Percentiles rank a stretch among this genome's conserved stretches.
Conservation (phyloP, 2,888 invertebrate species). For the Omphaloscelis lunosa region DNA sequence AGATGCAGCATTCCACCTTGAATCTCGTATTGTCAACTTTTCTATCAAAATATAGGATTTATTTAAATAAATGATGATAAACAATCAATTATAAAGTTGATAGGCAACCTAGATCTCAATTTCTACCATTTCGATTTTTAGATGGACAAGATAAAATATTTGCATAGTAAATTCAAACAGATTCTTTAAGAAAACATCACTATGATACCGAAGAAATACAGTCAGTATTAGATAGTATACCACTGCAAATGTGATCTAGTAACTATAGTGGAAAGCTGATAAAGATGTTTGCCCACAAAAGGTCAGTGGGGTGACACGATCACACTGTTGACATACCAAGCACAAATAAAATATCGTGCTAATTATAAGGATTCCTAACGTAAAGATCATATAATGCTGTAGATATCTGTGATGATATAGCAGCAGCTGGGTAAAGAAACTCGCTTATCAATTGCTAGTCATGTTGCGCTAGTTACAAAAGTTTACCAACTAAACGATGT, state of each 20-base stretch:
- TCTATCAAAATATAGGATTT: slow-evolving; percentile 38
- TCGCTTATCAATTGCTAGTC: slow-evolving; percentile 13
- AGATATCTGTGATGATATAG: slow-evolving; percentile 2
- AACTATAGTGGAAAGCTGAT: slow-evolving; percentile 64
- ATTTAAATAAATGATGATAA: slow-evolving; percentile 21
- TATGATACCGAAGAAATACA: slow-evolving; percentile 12
- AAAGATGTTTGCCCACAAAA: slow-evolving; percentile 68
- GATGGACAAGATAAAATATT: neutral
- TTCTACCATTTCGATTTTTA: neutral
- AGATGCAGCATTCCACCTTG: slow-evolving; percentile 68
- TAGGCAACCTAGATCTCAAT: neutral
- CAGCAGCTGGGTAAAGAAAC: slow-evolving; percentile 9
- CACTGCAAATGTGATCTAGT: slow-evolving; percentile 38
- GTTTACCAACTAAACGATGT: neutral
- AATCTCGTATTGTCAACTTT: slow-evolving; percentile 66
- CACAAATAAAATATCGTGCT: slow-evolving; percentile 43
- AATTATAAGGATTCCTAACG: slow-evolving; percentile 30
- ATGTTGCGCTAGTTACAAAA: neutral
- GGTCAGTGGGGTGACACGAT: slow-evolving; percentile 65
- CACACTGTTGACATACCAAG: slow-evolving; percentile 53
- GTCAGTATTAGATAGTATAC: slow-evolving; percentile 31
- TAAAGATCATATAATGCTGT: slow-evolving; percentile 37
- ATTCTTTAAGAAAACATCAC: slow-evolving; percentile 2
- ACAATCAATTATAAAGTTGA: neutral
- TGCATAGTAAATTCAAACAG: neutral